Evolutionary conservation across 2,888 invertebrate genomes (phyloP).

Genomic region (Lamellibrachia satsuma): DNA sequence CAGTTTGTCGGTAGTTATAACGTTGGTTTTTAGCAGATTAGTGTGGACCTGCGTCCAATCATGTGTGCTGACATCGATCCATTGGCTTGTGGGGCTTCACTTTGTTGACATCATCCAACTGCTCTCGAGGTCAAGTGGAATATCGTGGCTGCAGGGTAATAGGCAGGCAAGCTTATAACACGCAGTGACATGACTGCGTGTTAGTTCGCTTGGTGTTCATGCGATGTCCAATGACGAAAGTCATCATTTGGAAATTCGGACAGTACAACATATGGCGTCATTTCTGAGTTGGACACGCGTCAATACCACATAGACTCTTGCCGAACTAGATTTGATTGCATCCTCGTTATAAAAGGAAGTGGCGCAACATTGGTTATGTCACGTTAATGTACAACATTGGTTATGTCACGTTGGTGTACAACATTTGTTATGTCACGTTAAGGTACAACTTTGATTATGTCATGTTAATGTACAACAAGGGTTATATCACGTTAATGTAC

Average conservation of each 20-base stretch:
- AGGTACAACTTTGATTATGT: no score
- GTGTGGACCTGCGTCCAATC: neutral
- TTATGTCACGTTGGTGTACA: no score
- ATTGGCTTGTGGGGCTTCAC: neutral
- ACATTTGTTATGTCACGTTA: no score
- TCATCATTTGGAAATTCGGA: neutral
- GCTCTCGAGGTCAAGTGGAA: neutral
- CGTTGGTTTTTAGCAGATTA: neutral
- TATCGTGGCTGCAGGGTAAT: neutral
- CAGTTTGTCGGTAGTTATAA: neutral
- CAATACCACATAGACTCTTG: neutral
- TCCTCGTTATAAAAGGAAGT: no score
- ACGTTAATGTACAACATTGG: no score
- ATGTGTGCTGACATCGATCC: neutral
- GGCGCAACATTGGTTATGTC: no score
- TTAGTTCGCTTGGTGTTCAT: neutral
- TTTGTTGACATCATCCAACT: neutral
- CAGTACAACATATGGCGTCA: neutral
- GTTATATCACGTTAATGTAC: no score
- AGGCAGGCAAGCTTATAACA: neutral
- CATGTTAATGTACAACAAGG: no score
- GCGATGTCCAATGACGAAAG: neutral
- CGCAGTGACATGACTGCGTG: neutral
- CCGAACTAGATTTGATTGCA: no score
- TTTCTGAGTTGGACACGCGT: neutral